These are phyloP conservation scores for Lamprologus sp. DNA, from an alignment of 2,113 vertebrate species.

Conservation along the genomic window DNA sequence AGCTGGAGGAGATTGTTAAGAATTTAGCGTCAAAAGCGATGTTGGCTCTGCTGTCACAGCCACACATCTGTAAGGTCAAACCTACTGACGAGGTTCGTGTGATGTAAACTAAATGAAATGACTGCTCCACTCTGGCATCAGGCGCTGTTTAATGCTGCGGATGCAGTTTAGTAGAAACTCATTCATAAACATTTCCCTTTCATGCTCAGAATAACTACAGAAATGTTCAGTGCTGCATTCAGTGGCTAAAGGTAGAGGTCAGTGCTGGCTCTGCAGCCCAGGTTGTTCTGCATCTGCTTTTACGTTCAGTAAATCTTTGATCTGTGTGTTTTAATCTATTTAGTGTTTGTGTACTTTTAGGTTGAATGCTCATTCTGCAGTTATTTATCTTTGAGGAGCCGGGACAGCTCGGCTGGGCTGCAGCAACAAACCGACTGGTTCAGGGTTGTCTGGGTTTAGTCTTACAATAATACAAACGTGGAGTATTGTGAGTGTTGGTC, in stretches of 20 bases:
- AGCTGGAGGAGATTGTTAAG: not conserved
- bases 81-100: not conserved
- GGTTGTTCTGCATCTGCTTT: not conserved
- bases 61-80: not conserved
- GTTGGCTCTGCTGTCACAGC: not conserved
- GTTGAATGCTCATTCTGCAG: not conserved
- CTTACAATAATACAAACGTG: not conserved
- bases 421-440: not conserved
- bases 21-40: not conserved
- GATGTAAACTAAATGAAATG: not conserved
- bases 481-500: not conserved
- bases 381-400: not conserved
- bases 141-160: not conserved
- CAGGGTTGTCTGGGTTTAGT: not conserved
- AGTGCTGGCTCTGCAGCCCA: not conserved
- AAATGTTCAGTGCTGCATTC: not conserved
- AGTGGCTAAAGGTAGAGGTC: not conserved
- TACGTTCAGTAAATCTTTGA: not conserved
- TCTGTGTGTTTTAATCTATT: rapidly evolving
- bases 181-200: not conserved
- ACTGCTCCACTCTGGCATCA: not conserved
- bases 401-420: not conserved
- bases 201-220: not conserved
- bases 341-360: not conserved
- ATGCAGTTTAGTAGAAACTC: not conserved